These are phyloP conservation scores for Amphiura filiformis DNA, from an alignment of 35 echinoderm and acorn worm species.

Conservation along the genomic window DNA sequence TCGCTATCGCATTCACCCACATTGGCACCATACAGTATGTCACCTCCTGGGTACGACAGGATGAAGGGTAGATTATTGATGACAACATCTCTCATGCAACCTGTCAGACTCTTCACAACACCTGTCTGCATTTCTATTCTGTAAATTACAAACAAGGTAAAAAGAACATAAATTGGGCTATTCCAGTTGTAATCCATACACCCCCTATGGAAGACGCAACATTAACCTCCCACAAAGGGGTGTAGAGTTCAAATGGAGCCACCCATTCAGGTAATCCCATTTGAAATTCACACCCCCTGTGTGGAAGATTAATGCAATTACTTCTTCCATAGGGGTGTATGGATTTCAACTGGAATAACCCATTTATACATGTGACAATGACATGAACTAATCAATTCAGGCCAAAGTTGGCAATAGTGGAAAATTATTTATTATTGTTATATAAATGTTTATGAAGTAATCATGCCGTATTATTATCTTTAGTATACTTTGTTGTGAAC, in stretches of 20 bases:
- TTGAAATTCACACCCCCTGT: too few relatives aligned
- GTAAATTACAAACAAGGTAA: background rate
- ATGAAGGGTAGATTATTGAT: background rate
- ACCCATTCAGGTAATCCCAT: too few relatives aligned
- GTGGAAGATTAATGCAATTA: too few relatives aligned
- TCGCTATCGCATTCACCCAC: conserved; percentile 20
- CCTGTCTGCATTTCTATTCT: background rate
- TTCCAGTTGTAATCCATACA: too few relatives aligned
- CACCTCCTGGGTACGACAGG: background rate
- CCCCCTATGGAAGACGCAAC: too few relatives aligned
- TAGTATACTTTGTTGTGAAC: background rate
- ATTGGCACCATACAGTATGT: background rate
- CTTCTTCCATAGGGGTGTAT: too few relatives aligned
- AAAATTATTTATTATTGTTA: background rate
- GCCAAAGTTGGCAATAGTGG: too few relatives aligned
- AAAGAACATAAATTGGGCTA: too few relatives aligned
- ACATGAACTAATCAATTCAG: background rate
- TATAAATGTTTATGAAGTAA: background rate
- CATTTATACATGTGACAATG: too few relatives aligned
- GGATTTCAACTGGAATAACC: too few relatives aligned
- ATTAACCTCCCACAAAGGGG: too few relatives aligned
- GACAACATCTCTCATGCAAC: background rate
- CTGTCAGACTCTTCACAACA: background rate
- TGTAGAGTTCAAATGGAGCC: too few relatives aligned
- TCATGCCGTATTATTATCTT: background rate